phyloP scores from a whole-genome alignment of 2,888 invertebrate genomes.

The Schrankia costaestrigalis region DNA sequence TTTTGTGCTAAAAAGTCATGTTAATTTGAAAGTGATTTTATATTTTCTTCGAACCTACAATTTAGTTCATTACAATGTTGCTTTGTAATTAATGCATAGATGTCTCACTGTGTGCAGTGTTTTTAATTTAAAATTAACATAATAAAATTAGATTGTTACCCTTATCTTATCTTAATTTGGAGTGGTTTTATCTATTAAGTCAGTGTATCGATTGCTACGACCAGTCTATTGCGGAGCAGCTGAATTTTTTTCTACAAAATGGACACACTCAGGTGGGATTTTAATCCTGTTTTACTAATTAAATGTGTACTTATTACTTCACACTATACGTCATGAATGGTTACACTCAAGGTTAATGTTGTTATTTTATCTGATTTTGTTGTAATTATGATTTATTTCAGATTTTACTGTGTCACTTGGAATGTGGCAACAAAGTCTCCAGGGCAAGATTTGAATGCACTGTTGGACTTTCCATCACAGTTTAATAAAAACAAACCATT shows the following conservation, averaged over 20 bases:
- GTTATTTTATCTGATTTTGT: too few species aligned
- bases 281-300: background rate
- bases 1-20: too few species aligned
- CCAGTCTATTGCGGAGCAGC: constrained; percentile 10
- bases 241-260: constrained; percentile 28
- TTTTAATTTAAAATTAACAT: constrained; percentile 4
- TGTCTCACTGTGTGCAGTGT: background rate
- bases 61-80: too few species aligned
- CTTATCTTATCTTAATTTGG: constrained; percentile 43
- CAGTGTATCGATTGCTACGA: constrained; percentile 17
- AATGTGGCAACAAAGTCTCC: constrained; percentile 92
- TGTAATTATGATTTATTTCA: constrained; percentile 63
- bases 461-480: constrained; percentile 84
- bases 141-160: constrained; percentile 11
- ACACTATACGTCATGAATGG: constrained; percentile 17
- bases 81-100: too few species aligned
- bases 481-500: constrained; percentile 82
- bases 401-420: constrained; percentile 92
- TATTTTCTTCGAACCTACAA: too few species aligned
- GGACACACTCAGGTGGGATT: constrained; percentile 55
- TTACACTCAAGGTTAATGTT: constrained; percentile 56
- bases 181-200: constrained; percentile 24
- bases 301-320: background rate
- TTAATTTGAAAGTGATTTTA: too few species aligned
- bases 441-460: constrained; percentile 85